These are phyloP conservation scores for Brachyptera putata DNA, from an alignment of 2,888 invertebrate species.

Conservation along the genomic window DNA sequence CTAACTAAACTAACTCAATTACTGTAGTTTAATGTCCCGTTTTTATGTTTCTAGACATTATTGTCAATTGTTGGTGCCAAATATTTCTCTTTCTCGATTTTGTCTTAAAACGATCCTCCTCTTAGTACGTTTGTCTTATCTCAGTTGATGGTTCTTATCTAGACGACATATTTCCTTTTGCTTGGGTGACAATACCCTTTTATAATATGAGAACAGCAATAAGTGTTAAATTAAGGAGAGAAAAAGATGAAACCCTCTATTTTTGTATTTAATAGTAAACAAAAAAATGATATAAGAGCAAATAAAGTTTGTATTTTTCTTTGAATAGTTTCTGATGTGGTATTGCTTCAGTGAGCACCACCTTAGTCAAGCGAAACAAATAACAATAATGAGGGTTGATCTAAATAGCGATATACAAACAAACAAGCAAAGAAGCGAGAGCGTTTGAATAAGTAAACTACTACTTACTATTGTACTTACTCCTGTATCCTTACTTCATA, in stretches of 20 bases:
- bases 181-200: constrained; percentile 41
- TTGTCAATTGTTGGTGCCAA: constrained; percentile 26
- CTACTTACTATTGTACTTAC: constrained; percentile 33
- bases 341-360: constrained; percentile 27
- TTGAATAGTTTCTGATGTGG: constrained; percentile 34
- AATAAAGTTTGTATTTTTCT: constrained; percentile 37
- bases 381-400: constrained; percentile 33
- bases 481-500: constrained; percentile 35
- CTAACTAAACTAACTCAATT: constrained; percentile 9
- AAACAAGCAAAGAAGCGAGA: constrained; percentile 19
- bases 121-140: constrained; percentile 9
- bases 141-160: constrained; percentile 12
- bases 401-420: constrained; percentile 29
- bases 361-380: constrained; percentile 17
- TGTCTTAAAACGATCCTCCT: constrained; percentile 12
- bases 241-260: constrained; percentile 50
- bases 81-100: constrained; percentile 23
- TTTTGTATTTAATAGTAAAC: constrained; percentile 48
- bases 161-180: constrained; percentile 32
- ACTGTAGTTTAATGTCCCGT: constrained; percentile 14
- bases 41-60: constrained; percentile 18
- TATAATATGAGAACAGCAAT: constrained; percentile 45
- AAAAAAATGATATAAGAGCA: constrained; percentile 34
- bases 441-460: constrained; percentile 29
- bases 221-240: constrained; percentile 46